A percentile compares a stretch with the other conserved stretches of the same genome.
phyloP scores from a whole-genome alignment of 2,888 invertebrate genomes.

The Eupelmus urozonus region DNA sequence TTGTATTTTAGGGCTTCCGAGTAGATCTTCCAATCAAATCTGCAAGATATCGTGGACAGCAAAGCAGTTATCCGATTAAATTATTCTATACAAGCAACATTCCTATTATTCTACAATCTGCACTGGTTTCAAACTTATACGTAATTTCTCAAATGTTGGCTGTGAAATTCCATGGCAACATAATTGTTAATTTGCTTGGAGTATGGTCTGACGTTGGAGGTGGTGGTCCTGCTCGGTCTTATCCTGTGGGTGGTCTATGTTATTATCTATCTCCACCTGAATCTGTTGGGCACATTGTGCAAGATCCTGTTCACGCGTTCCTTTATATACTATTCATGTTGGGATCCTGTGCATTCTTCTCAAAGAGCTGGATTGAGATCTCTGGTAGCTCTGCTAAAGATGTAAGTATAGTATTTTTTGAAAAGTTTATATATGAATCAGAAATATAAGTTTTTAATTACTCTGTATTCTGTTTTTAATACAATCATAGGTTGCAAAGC shows the following conservation, averaged over 20 bases:
- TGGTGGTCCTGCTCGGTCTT: constrained; percentile 94
- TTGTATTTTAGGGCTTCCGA: constrained; percentile 91
- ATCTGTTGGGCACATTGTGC: constrained; percentile 94
- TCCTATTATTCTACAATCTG: constrained; percentile 99
- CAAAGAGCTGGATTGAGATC: constrained; percentile 99
- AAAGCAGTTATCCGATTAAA: constrained; percentile 99
- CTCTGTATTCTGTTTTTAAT: constrained; percentile 3
- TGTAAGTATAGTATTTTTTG: constrained; percentile 82
- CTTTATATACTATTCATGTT: constrained; percentile 99
- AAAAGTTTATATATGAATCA: neutral
- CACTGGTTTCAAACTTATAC: constrained; percentile 98
- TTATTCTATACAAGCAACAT: constrained; percentile 99
- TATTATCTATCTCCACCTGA: constrained; percentile 99
- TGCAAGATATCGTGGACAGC: constrained; percentile 98
- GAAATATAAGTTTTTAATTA: neutral
- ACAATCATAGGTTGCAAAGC: constrained; percentile 96
- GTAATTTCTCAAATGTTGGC: constrained; percentile 99
- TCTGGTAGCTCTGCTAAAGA: constrained; percentile 99
- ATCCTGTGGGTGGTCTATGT: constrained; percentile 98
- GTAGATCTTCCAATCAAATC: constrained; percentile 99
- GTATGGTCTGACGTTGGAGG: constrained; percentile 99
- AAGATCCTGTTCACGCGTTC: constrained; percentile 97
- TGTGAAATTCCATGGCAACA: constrained; percentile 98
- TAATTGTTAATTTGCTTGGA: constrained; percentile 96
- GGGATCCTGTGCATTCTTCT: constrained; percentile 99